Evolutionary conservation across 2,113 vertebrate genomes (phyloP).

Genomic region (Tupaia chinensis): DNA sequence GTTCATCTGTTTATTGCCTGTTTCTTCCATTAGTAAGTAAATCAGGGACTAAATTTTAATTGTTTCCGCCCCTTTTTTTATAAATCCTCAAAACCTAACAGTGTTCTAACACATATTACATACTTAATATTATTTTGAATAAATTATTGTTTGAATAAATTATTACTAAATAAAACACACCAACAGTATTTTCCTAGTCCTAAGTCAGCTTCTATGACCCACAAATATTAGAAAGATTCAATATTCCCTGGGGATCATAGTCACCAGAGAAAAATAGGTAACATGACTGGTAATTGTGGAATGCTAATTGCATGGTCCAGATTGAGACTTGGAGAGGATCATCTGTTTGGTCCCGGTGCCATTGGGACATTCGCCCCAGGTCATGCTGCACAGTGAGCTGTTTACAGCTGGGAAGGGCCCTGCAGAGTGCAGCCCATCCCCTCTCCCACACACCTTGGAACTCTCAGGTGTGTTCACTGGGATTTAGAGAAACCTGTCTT

Average conservation of each 20-base stretch:
- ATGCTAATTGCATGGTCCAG: not conserved
- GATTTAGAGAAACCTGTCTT: too few species aligned
- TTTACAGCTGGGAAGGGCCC: too few species aligned
- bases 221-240: not conserved
- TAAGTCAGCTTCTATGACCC: not conserved
- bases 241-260: not conserved
- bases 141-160: not conserved
- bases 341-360: too few species aligned
- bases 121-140: not conserved
- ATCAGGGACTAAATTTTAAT: not conserved
- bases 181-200: not conserved
- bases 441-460: too few species aligned
- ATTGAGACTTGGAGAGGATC: too few species aligned
- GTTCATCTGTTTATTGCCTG: not conserved
- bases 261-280: not conserved
- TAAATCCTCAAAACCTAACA: not conserved
- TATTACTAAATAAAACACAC: not conserved
- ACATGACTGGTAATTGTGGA: not conserved
- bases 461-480: too few species aligned
- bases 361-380: too few species aligned
- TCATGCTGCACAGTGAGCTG: too few species aligned
- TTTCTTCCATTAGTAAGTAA: not conserved
- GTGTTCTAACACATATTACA: not conserved
- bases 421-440: too few species aligned
- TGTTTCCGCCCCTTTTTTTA: not conserved